Base-by-base conservation (phyloP, 2,113 vertebrate genomes). In the Sceloporus undulatus region DNA sequence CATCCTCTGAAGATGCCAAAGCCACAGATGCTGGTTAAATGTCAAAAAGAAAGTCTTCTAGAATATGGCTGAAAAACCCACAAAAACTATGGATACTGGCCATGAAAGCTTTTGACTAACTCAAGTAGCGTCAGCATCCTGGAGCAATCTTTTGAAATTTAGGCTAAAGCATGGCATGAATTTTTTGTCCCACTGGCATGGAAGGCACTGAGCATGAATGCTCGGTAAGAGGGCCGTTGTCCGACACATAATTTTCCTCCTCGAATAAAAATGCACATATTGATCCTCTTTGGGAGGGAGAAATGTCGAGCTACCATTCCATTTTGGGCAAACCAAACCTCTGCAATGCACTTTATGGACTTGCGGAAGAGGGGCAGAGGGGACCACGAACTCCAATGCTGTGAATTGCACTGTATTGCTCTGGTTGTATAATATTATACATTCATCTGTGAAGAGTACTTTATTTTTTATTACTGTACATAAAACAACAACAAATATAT, bases 401-500 rank as follows among this genome's bases (percentile, higher is more conserved):
- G 88, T 92, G 93, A 92, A 59, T 94, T 96, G 94, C 94, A 96
- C 95, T 94, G 95, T 93, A 92, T 93, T 90, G 95, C 93, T 94
- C 91, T 93, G 92, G 93, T 62, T 95, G 95, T 97, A 96, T 94
- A 94, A 92, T 92, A 95, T 93, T 96, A 96, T 96, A 95, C 96
- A 97, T 94, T 95, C 95, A 94, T 96, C 94, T 94, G 95, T 87
- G 95, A 93, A 96, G 95, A 97, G 96, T 93, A 93, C 96, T 97
- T 97, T 97, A 97, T 97, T 97, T 97, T 34, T 97, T 97, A 96
- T 95, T 96, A 97, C 95, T 97, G 96, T 96, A 97, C 95, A 97
- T 95, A 97, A 91, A 25, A 62, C 2, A 94, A 89, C 34, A 34
- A 34, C 1, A 34, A 34, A 34, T 34, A 34, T 34, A 34, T 91